These are phyloP conservation scores for Echiichthys vipera DNA, from an alignment of 2,797 vertebrate genomes.

Conservation along the genomic window DNA sequence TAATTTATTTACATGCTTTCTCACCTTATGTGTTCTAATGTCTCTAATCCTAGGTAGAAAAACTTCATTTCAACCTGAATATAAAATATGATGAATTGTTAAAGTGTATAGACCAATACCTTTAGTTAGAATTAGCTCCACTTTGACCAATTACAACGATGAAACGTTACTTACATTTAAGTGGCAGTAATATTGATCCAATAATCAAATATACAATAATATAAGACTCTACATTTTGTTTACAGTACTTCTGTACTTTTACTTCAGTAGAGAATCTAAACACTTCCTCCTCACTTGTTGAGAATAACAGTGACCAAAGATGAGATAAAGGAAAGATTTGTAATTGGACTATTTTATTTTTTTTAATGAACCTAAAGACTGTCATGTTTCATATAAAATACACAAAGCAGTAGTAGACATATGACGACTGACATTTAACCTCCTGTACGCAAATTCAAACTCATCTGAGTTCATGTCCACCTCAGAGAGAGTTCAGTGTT, in stretches of 20 bases:
- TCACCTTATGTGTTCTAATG: neutral
- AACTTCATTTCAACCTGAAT: neutral
- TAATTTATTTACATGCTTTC: neutral
- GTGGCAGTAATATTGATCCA: neutral
- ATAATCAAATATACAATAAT: neutral
- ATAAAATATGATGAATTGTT: neutral
- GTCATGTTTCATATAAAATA: constrained; percentile 11
- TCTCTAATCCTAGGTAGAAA: neutral
- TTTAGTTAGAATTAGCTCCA: too few relatives aligned
- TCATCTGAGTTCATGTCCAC: constrained; percentile 20
- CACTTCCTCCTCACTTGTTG: too few relatives aligned
- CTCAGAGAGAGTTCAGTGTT: constrained; percentile 27
- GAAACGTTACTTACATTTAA: neutral
- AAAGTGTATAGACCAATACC: too few relatives aligned
- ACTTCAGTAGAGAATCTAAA: too few relatives aligned
- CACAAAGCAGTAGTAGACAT: neutral
- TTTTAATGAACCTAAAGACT: neutral
- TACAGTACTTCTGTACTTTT: neutral
- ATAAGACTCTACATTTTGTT: neutral
- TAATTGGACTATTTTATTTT: neutral
- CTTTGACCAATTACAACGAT: neutral
- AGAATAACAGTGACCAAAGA: neutral
- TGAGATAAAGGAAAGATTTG: neutral
- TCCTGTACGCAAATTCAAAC: constrained; percentile 8
- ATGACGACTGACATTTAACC: constrained; percentile 17